These are phyloP conservation scores for Platynereis dumerilii DNA, from an alignment of 2,888 invertebrate genomes.

Conservation along the genomic window DNA sequence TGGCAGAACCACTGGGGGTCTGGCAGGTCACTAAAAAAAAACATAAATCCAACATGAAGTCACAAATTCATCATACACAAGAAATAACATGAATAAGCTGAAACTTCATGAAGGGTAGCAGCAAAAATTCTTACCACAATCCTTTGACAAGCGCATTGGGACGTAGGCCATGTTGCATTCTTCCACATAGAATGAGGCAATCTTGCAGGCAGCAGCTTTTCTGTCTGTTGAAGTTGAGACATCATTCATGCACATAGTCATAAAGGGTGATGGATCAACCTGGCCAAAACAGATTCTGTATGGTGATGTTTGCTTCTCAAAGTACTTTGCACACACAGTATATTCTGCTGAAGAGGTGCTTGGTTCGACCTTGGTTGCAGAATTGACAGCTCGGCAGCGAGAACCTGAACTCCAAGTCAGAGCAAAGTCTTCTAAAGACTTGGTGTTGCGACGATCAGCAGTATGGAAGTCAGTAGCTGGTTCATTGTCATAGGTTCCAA, in stretches of 20 bases:
- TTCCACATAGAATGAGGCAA: conserved; percentile 76
- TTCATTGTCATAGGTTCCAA: conserved; percentile 92
- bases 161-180: conserved; percentile 71
- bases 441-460: conserved; percentile 62
- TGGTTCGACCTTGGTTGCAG: conserved; percentile 18
- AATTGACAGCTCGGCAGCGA: conserved; percentile 40
- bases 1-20: conserved; percentile 4
- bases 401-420: conserved; percentile 39
- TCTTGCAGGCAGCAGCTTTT: conserved; percentile 67
- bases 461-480: conserved; percentile 79
- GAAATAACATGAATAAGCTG: too few relatives aligned
- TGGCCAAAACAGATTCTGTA: conserved; percentile 67
- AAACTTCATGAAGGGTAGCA: too few relatives aligned
- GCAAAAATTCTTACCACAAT: conserved; percentile 69
- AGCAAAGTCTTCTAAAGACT: conserved; percentile 73
- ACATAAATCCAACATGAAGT: too few relatives aligned
- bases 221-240: conserved; percentile 36
- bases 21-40: conserved; percentile 27
- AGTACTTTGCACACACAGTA: conserved; percentile 74
- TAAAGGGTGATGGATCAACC: conserved; percentile 66
- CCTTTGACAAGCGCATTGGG: conserved; percentile 71
- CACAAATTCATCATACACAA: too few relatives aligned
- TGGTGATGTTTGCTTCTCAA: conserved; percentile 70
- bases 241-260: conserved; percentile 77
- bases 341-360: conserved; percentile 44